A percentile compares a stretch with the other conserved stretches of the same genome.
Evolutionary conservation across 2,797 vertebrate genomes (phyloP).

Genomic region (Galago senegalensis): DNA sequence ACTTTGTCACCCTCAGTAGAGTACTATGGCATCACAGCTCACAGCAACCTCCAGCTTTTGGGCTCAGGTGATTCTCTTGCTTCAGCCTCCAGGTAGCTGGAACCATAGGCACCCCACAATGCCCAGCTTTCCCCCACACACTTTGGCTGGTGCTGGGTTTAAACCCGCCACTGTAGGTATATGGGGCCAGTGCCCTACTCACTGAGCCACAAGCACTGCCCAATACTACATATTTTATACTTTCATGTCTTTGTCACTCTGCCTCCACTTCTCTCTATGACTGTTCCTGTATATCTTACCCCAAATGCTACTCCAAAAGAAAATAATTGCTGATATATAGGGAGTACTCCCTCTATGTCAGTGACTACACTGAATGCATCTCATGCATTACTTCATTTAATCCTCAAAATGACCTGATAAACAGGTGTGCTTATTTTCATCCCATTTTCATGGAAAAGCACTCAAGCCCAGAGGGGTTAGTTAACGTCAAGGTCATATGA

Average conservation of each 20-base stretch:
- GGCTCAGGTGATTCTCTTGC: too few species aligned
- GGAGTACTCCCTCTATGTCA: not conserved
- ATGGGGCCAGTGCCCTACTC: too few species aligned
- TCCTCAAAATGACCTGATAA: not conserved
- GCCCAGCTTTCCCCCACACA: too few species aligned
- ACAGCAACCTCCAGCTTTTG: too few species aligned
- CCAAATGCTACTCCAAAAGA: not conserved
- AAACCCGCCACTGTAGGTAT: too few species aligned
- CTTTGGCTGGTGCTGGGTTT: too few species aligned
- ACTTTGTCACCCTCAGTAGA: too few species aligned
- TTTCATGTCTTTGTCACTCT: not conserved
- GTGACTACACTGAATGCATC: not conserved
- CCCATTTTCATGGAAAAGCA: not conserved
- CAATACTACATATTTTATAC: not conserved
- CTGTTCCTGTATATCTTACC: not conserved
- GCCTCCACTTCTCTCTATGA: not conserved
- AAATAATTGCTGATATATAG: not conserved
- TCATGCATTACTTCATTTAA: not conserved
- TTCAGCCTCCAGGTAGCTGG: too few species aligned
- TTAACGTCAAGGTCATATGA: not conserved
- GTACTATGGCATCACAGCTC: too few species aligned
- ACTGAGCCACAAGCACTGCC: too few species aligned
- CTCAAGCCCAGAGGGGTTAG: not conserved
- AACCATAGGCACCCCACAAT: too few species aligned
- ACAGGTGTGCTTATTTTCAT: not conserved